These are phyloP conservation scores for Lytechinus variegatus DNA, from an alignment of 35 echinoderm and acorn worm species.

Conservation along the genomic window DNA sequence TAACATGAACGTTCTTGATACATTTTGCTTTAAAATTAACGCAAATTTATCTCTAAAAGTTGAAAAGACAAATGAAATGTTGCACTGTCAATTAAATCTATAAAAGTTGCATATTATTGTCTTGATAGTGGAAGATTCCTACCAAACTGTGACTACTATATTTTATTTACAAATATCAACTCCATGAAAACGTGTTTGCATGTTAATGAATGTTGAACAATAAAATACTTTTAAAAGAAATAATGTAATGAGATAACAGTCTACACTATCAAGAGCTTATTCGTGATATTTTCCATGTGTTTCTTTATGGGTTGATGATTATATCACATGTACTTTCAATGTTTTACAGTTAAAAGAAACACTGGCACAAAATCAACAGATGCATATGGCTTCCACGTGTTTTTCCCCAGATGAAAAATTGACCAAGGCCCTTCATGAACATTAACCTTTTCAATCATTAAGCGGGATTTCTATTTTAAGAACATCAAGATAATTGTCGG, in stretches of 20 bases:
- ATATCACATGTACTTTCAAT: not conserved
- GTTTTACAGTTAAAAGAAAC: not conserved
- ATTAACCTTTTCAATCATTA: constrained; percentile 14
- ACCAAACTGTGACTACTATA: too few relatives aligned
- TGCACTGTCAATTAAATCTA: too few relatives aligned
- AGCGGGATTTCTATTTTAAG: not conserved
- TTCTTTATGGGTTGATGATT: not conserved
- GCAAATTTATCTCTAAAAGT: not conserved
- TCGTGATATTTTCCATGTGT: too few relatives aligned
- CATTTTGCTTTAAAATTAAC: not conserved
- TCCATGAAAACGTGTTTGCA: too few relatives aligned
- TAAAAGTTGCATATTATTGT: too few relatives aligned
- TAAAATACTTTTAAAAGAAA: too few relatives aligned
- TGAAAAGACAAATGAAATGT: too few relatives aligned
- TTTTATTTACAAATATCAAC: too few relatives aligned
- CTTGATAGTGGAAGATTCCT: too few relatives aligned
- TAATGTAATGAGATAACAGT: too few relatives aligned
- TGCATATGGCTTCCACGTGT: not conserved
- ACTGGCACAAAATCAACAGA: not conserved
- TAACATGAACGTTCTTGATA: not conserved
- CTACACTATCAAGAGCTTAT: too few relatives aligned
- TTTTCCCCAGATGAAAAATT: not conserved
- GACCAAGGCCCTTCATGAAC: not conserved
- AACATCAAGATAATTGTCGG: not conserved
- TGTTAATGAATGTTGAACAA: too few relatives aligned